Percentiles rank a stretch among this genome's conserved stretches.
phyloP scores from a whole-genome alignment of 1,140 invertebrate species.

The Drosophila mayri region DNA sequence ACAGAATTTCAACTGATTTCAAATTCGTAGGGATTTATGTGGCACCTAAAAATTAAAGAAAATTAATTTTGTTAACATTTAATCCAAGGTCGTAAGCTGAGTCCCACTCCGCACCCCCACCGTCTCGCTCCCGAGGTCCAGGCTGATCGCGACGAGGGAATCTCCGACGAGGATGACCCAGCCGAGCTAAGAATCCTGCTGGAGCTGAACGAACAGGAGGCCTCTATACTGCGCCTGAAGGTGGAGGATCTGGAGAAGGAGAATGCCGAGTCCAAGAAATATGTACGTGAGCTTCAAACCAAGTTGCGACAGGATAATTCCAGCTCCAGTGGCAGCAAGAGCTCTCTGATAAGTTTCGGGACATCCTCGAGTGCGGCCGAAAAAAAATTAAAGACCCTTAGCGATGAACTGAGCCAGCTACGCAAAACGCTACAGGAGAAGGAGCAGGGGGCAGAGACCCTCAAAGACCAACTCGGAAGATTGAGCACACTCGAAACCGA shows the following conservation, averaged over 20 bases:
- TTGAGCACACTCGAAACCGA: conserved; percentile 89
- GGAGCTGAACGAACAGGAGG: conserved; percentile 95
- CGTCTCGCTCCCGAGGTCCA: conserved; percentile 88
- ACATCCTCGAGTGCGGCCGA: conserved; percentile 86
- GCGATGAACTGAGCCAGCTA: conserved; percentile 90
- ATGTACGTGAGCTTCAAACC: conserved; percentile 91
- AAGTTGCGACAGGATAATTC: conserved; percentile 86
- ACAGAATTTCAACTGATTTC: not conserved
- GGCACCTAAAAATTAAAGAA: too few species aligned
- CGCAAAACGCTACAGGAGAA: conserved; percentile 93
- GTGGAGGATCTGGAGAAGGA: conserved; percentile 94
- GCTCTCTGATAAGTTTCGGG: conserved; percentile 53
- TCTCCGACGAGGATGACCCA: conserved; percentile 91
- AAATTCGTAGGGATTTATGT: not conserved
- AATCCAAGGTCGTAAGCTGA: conserved; percentile 87
- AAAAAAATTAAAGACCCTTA: conserved; percentile 89
- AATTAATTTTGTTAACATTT: not conserved
- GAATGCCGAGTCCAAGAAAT: conserved; percentile 90
- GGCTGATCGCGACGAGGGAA: conserved; percentile 90
- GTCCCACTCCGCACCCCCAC: conserved; percentile 87
- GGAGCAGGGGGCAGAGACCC: conserved; percentile 91
- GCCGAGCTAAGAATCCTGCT: conserved; percentile 91
- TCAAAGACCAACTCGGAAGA: conserved; percentile 90
- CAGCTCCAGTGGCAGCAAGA: conserved; percentile 71
- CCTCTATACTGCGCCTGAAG: conserved; percentile 91